Conservation (phyloP, 2,797 vertebrate genomes). For the Tympanoctomys barrerae region DNA sequence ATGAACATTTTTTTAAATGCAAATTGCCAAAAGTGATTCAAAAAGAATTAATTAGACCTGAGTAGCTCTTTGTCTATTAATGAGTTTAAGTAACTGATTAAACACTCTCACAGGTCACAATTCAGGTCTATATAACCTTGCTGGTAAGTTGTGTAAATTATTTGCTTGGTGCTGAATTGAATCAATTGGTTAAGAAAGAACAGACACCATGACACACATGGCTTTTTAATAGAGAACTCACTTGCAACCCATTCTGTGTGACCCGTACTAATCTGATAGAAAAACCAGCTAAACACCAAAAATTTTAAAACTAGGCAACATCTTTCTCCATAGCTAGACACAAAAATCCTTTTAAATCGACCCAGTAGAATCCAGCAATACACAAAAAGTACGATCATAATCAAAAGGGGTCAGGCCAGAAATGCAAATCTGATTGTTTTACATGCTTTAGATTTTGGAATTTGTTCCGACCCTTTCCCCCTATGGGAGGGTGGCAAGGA, state of each 20-base stretch:
- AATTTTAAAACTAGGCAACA: not conserved
- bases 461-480: not conserved
- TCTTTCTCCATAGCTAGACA: not conserved
- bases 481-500: too few species aligned
- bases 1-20: not conserved
- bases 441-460: not conserved
- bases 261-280: not conserved
- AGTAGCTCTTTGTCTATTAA: not conserved
- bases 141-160: not conserved
- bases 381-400: not conserved
- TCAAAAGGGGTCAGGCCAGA: not conserved
- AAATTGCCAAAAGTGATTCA: not conserved
- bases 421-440: not conserved
- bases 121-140: not conserved
- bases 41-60: not conserved
- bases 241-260: not conserved
- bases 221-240: not conserved
- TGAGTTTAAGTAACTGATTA: not conserved
- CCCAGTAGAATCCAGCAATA: not conserved
- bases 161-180: not conserved
- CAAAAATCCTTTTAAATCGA: not conserved
- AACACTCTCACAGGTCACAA: not conserved
- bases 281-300: not conserved
- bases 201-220: not conserved
- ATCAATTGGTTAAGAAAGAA: not conserved